Evolutionary conservation across 1,140 invertebrate genomes (phyloP), one percentile per base, ranked within the genome.

Genomic region (Theocolax elegans): DNA sequence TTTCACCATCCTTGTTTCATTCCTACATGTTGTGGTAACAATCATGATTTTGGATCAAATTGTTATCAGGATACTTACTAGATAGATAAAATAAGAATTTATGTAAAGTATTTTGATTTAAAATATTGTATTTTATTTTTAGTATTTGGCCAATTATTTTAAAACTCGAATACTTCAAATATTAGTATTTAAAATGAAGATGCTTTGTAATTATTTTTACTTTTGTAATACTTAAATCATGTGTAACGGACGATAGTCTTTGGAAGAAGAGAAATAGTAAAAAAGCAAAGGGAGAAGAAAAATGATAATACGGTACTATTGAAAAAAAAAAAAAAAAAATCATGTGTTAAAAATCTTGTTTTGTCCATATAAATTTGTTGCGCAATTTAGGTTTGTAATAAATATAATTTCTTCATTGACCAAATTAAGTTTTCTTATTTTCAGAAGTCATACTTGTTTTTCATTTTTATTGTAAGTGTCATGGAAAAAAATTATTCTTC

Each of bases 1-100:
- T 48, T 67, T 54, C 35, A 69, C 27, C 49, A 62, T 63, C 67
- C 67, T 69, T 62, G 25, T 48, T n/a, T 60, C 21, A 60, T 15
- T 68, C 67, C 58, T 68, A 51, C 19, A 31, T 31, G 35, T 23
- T 13, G 40, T n/a, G 21, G 19, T 19, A 2, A 42, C 12, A 56
- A 58, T 48, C 27, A 38, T 56, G n/a, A n/a, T n/a, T n/a, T n/a
- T n/a, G n/a, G n/a, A n/a, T n/a, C n/a, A n/a, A n/a, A n/a, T 4
- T 21, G 60, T 63, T 38, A 46, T 23, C 25, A 17, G 27, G 31
- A 44, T 19, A 31, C 38, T 59, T 13, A 38, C 8, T 27, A 38
- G 13, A 56, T 9, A n/a, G n/a, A 38, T 38, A 59, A 31, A 38
- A 42, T 60, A 42, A 13, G 35, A 59, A 17, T 19, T 27, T 38